Percentiles rank a stretch among this genome's conserved stretches.
These are phyloP conservation scores for Stenodema calcarata DNA, from an alignment of 2,888 invertebrate species.

Conservation along the genomic window DNA sequence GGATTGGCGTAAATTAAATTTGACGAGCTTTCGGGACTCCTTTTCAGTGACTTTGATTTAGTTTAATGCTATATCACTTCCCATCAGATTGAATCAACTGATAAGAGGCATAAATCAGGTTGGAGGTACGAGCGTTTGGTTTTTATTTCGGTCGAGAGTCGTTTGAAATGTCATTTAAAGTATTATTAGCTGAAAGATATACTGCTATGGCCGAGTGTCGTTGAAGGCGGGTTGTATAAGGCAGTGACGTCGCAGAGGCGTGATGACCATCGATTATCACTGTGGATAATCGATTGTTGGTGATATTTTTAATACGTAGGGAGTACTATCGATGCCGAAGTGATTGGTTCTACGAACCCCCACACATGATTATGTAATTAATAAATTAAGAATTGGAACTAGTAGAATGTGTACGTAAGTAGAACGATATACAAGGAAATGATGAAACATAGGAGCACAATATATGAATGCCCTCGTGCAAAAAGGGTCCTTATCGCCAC, in stretches of 20 bases:
- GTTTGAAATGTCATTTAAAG: not conserved
- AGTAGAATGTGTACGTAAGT: too few relatives aligned
- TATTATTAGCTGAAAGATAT: not conserved
- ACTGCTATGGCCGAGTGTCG: not conserved
- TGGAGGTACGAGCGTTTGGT: not conserved
- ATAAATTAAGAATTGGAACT: too few relatives aligned
- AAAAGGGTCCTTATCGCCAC: too few relatives aligned
- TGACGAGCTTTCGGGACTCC: not conserved
- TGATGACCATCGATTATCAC: not conserved
- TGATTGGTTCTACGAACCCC: too few relatives aligned
- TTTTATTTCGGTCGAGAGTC: not conserved
- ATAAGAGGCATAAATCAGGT: not conserved
- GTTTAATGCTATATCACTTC: not conserved
- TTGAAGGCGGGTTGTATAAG: not conserved
- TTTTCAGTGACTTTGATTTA: not conserved
- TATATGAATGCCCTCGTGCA: too few relatives aligned
- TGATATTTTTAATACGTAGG: too few relatives aligned
- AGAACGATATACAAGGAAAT: too few relatives aligned
- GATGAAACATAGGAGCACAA: too few relatives aligned
- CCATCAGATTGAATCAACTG: not conserved
- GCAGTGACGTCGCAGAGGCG: not conserved
- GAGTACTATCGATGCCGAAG: too few relatives aligned
- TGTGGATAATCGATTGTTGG: not conserved
- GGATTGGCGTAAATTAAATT: not conserved
- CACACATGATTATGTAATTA: too few relatives aligned